These are phyloP conservation scores for Clistopyga incitator DNA, from an alignment of 2,888 invertebrate genomes.

Conservation along the genomic window DNA sequence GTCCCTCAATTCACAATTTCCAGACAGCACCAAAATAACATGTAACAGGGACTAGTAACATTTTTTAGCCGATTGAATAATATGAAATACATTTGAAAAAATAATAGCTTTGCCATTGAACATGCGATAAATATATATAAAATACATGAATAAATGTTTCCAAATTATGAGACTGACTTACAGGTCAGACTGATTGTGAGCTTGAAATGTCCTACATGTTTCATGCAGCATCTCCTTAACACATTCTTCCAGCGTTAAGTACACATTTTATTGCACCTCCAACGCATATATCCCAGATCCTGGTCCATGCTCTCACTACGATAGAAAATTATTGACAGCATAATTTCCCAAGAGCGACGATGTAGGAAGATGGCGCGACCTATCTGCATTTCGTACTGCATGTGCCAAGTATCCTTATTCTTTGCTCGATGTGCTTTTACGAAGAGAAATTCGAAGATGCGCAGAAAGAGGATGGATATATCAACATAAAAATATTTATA, in stretches of 20 bases:
- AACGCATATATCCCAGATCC: slow-evolving; percentile 11
- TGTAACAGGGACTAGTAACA: no score
- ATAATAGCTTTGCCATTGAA: no score
- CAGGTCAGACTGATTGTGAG: not conserved
- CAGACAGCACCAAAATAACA: not conserved
- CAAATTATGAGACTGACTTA: not conserved
- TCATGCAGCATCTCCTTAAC: not conserved
- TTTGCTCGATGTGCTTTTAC: not conserved
- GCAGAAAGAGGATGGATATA: slow-evolving; percentile 7
- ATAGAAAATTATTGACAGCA: slow-evolving; percentile 29
- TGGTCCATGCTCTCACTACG: not conserved
- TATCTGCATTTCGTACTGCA: slow-evolving; percentile 21
- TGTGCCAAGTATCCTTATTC: slow-evolving; percentile 28
- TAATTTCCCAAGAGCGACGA: slow-evolving; percentile 29
- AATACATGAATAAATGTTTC: no score
- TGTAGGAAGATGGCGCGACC: slow-evolving; percentile 11
- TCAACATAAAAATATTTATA: not conserved
- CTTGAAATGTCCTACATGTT: not conserved
- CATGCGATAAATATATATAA: no score
- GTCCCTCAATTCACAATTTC: no score
- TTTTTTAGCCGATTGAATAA: no score
- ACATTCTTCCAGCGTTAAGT: not conserved
- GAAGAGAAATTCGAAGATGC: slow-evolving; percentile 17
- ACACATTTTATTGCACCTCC: slow-evolving; percentile 31
- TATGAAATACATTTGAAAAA: no score